Evolutionary conservation across 2,888 invertebrate genomes (phyloP), one percentile per base, ranked within the genome.

Genomic region (Philereme transversata): DNA sequence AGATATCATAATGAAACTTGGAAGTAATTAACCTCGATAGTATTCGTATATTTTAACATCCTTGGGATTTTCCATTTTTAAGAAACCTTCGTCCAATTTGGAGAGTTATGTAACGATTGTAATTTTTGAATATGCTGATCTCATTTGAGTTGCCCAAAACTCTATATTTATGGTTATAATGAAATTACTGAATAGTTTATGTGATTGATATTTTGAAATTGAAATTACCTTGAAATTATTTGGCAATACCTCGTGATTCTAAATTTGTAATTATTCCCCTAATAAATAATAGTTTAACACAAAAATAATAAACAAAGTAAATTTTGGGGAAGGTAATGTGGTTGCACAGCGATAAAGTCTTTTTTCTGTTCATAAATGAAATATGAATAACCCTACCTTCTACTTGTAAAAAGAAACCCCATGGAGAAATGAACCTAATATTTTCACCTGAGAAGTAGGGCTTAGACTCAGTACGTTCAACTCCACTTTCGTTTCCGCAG

Each of bases 401-500:
- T 47, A 34, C 34, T 47, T 40, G 34, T 33, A 36, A 36, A 56
- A 36, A 57, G 59, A 59, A 59, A 54, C 49, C 49, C 43, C 38
- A n/a, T 36, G 46, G 53, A 41, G 33, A 46, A 62, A 62, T 43
- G 46, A 62, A 57, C 61, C 50, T 50, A 57, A 46, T 56, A 52
- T 48, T 60, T 60, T 51, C 54, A 55, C 60, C 44, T 35, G 47
- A 47, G 52, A 60, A 60, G 54, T 65, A 62, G 51, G 52, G 38
- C 47, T 66, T 7, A 51, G 34, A 34, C 61, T 36, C 68, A 46
- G 64, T 69, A 68, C 66, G 59, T 65, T 72, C 67, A 75, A 76
- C 76, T 68, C 4, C 54, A 55, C 82, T 81, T 83, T 81, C 79
- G 73, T 72, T 63, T 71, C 62, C 61, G 62, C 70, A 97, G 97